A percentile compares a stretch with the other conserved stretches of the same genome.
These are phyloP conservation scores for Ceratosolen solmsi DNA, from an alignment of 1,140 invertebrate genomes.

Conservation along the genomic window DNA sequence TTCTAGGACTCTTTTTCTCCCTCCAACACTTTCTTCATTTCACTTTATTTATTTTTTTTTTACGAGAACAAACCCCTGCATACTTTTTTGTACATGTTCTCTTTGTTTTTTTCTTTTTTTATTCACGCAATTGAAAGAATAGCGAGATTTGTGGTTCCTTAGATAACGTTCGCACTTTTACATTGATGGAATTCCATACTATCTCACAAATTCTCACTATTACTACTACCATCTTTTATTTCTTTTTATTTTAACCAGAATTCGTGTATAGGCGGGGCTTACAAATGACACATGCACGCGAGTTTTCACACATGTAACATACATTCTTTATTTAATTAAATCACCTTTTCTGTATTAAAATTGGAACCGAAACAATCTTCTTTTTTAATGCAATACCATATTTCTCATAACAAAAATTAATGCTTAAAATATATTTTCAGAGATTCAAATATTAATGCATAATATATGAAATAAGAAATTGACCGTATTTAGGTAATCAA, in stretches of 20 bases:
- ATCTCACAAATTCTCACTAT: not conserved
- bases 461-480: no score
- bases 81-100: not conserved
- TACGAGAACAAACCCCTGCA: not conserved
- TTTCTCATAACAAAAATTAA: no score
- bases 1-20: conserved; percentile 47
- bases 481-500: no score
- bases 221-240: not conserved
- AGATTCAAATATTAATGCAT: no score
- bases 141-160: not conserved
- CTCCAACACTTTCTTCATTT: conserved; percentile 16
- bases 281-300: not conserved
- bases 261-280: no score
- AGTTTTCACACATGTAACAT: no score
- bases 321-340: no score
- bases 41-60: conserved; percentile 44
- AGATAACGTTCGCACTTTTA: not conserved
- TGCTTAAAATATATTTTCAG: no score
- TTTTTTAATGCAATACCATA: no score
- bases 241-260: not conserved
- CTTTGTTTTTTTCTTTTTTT: not conserved
- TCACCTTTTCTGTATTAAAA: no score
- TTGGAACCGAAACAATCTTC: no score
- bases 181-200: not conserved
- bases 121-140: not conserved